Base-by-base conservation (phyloP, 2,888 invertebrate species). In the Drosophila heteroneura region DNA sequence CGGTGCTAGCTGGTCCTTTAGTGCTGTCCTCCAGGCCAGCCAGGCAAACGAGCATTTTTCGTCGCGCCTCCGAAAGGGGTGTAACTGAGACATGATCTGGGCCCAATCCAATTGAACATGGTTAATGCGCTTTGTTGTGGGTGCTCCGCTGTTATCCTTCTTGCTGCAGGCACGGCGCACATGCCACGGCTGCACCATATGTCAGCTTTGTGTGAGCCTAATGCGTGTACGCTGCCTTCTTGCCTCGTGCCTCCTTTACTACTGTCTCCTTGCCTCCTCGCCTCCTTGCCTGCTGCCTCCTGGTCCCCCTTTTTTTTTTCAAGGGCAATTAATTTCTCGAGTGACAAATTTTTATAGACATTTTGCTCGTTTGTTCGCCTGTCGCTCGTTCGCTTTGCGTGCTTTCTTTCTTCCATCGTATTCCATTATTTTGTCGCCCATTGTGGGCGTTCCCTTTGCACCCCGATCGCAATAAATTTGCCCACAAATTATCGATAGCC, bases 301-400 rank as follows among this genome's bases (percentile, higher is more conserved):
- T 9, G 47, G 16, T 41, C 33, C 53, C 28, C 44, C 53, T 19
- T n/a, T n/a, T 92, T 82, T 82, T 28, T 91, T 93, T 92, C 92
- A 93, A 91, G 93, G 91, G 90, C 91, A 92, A 93, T 93, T 93
- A 92, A 93, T 92, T 92, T 92, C 89, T 89, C 85, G 89, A 90
- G 89, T 92, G 91, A 92, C 92, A 92, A 92, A 92, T 92, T 92
- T 91, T 91, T 92, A 91, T 92, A 83, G 91, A 87, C 85, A 68
- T 70, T 81, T 26, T 67, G 14, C 37, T 65, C 51, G 39, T 61
- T 58, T 53, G 32, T 54, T 33, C 33, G 32, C 33, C 33, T 33
- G 28, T 41, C 14, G 52, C 30, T 32, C 30, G 52, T 52, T 52
- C 52, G 52, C 52, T 52, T 52, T 52, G 30, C 30, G 30, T 52